Conservation (phyloP, 1,140 invertebrate genomes). For the Hetaerina americana region DNA sequence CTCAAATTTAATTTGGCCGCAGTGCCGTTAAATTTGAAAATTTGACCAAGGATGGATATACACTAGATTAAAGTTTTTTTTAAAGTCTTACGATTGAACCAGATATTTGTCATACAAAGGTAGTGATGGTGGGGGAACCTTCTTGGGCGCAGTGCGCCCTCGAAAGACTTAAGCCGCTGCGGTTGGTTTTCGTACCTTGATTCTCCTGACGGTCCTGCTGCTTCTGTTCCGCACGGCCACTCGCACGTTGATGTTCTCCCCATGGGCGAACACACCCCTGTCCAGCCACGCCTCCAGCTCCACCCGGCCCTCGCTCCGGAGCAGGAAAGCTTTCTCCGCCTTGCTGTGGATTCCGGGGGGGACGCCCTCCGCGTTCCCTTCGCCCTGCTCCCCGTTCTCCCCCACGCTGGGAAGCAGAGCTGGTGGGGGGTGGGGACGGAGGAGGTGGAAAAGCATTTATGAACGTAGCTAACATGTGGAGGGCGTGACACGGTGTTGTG, state of each 20-base stretch:
- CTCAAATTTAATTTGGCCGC: too few species aligned
- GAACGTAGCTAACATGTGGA: too few species aligned
- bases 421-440: slow-evolving; percentile 28
- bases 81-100: too few species aligned
- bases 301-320: slow-evolving; percentile 45
- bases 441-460: slow-evolving; percentile 25
- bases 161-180: too few species aligned
- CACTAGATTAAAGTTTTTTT: too few species aligned
- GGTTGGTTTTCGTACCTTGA: slow-evolving; percentile 60
- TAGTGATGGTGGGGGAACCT: too few species aligned
- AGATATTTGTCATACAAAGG: too few species aligned
- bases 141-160: too few species aligned
- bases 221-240: slow-evolving; percentile 86
- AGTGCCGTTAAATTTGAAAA: too few species aligned
- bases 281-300: slow-evolving; percentile 81
- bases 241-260: slow-evolving; percentile 77
- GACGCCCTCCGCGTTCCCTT: not conserved
- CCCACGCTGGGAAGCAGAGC: slow-evolving; percentile 13
- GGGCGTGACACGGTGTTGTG: too few species aligned
- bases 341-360: slow-evolving; percentile 7
- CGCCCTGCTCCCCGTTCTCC: slow-evolving; percentile 4
- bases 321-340: slow-evolving; percentile 41
- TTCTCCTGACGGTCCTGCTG: slow-evolving; percentile 84
- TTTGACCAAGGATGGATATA: too few species aligned
- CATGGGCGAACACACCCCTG: slow-evolving; percentile 86